Evolutionary conservation across 2,888 invertebrate genomes (phyloP), one percentile per base, ranked within the genome.

Genomic region (Cryptosula pallasiana): DNA sequence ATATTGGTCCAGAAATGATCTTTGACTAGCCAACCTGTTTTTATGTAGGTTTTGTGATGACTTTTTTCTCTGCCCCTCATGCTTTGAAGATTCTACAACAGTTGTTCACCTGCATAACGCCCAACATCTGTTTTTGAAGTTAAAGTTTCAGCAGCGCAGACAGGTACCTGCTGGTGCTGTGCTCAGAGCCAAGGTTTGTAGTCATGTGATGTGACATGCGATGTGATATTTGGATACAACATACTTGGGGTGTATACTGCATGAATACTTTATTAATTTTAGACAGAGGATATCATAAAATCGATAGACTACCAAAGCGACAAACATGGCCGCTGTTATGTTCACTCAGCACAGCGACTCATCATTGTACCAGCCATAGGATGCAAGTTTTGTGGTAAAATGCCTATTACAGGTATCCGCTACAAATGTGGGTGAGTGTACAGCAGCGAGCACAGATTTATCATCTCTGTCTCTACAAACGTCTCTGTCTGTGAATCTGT

Each of bases 361-460:
- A 5, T 29, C 9, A 32, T 27, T 32, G 32, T 63, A 13, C 32
- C 63, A 29, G 63, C 25, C 3, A 63, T 63, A 27, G 32, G 32
- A 32, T 63, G 63, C 34, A 34, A 32, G 2, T 32, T 9, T 32
- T 63, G 63, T 63, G 9, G 34, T 13, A 32, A 16, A 13, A 32
- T n/a, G 13, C 63, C 63, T n/a, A 63, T 63, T 13, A 27, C 5
- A 34, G 63, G 63, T 5, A 63, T 32, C 9, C 63, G 63, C 9
- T 63, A 32, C 32, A 63, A 63, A 32, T 63, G 63, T 32, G 63
- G 63, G 63, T 63, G n/a, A 32, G 63, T 32, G 32, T 16, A 23
- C 57, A 57, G n/a, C 25, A 57, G 9, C 20, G 20, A 45, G 20
- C 45, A 45, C 45, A 45, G 45, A 20, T 9, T 45, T n/a, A n/a